Evolutionary conservation across 2,888 invertebrate species (phyloP).

Genomic region (Drosophila neonasuta): DNA sequence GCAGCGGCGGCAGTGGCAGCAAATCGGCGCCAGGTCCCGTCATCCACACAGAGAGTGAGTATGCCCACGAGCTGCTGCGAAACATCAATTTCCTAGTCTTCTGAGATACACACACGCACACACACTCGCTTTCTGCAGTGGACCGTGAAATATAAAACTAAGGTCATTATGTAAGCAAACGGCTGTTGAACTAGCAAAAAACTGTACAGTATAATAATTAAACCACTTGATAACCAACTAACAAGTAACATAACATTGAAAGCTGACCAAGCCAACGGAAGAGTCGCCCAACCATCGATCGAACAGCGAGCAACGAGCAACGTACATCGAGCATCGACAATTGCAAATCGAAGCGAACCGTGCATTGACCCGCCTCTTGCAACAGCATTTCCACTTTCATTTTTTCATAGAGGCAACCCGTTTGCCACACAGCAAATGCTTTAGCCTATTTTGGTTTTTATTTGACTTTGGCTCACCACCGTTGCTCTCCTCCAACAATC

Average conservation of each 20-base stretch:
- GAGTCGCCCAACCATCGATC: slow-evolving; percentile 20
- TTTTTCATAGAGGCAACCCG: slow-evolving; percentile 46
- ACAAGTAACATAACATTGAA: slow-evolving; percentile 43
- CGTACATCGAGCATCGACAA: slow-evolving; percentile 3
- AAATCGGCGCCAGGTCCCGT: slow-evolving; percentile 67
- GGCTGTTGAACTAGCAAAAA: slow-evolving; percentile 46
- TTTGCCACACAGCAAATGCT: slow-evolving; percentile 42
- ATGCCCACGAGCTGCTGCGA: slow-evolving; percentile 52
- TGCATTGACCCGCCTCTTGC: slow-evolving; percentile 54
- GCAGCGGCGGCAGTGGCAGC: slow-evolving; percentile 69
- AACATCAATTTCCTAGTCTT: slow-evolving; percentile 53
- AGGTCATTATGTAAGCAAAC: slow-evolving; percentile 58
- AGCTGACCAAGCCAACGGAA: slow-evolving; percentile 46
- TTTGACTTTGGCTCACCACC: slow-evolving; percentile 28
- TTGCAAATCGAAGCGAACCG: slow-evolving; percentile 38
- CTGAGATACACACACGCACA: slow-evolving; percentile 26
- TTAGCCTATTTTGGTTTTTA: slow-evolving; percentile 55
- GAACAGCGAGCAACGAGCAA: background rate
- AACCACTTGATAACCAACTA: slow-evolving; percentile 28
- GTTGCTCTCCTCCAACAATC: background rate
- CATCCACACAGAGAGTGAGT: slow-evolving; percentile 81
- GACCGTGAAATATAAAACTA: slow-evolving; percentile 43
- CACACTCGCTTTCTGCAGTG: slow-evolving; percentile 8
- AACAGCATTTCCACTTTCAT: slow-evolving; percentile 65
- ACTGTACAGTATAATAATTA: slow-evolving; percentile 43